A percentile compares a stretch with the other conserved stretches of the same genome.
phyloP scores from a whole-genome alignment of 2,113 vertebrate species.

The Rhinolophus sinicus region DNA sequence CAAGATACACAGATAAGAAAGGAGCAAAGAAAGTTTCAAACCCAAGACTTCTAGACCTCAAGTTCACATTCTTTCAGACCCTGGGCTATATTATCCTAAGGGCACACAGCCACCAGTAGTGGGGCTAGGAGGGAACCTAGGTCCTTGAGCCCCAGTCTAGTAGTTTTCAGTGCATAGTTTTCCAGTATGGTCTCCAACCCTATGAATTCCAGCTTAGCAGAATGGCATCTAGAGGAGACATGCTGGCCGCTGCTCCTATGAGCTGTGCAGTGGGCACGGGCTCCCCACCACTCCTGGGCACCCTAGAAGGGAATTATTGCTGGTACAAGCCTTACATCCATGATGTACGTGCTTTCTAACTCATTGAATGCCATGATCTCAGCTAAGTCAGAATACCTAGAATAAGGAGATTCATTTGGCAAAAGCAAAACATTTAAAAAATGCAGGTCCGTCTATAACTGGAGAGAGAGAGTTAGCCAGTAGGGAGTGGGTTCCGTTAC shows the following conservation, averaged over 20 bases:
- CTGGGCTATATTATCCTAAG: no score
- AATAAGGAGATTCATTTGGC: background rate
- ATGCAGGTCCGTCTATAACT: background rate
- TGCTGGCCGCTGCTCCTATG: background rate
- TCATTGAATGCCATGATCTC: background rate
- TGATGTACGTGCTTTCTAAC: background rate
- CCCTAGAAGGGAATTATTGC: background rate
- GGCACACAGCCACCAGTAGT: background rate
- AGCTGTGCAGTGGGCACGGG: rapidly evolving
- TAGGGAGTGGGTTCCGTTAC: background rate
- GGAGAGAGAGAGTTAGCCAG: background rate
- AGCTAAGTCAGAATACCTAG: background rate
- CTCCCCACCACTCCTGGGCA: background rate
- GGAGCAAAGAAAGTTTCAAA: background rate
- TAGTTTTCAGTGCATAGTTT: background rate
- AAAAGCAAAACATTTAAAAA: background rate
- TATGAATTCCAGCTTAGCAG: background rate
- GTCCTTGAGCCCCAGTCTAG: background rate
- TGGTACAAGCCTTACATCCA: background rate
- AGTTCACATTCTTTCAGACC: background rate
- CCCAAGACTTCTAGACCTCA: background rate
- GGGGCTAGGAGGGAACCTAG: background rate
- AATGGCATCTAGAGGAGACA: background rate
- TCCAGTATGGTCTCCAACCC: rapidly evolving
- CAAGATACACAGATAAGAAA: background rate